Base-by-base conservation (phyloP, 2,797 vertebrate species). In the Momotus momota region DNA sequence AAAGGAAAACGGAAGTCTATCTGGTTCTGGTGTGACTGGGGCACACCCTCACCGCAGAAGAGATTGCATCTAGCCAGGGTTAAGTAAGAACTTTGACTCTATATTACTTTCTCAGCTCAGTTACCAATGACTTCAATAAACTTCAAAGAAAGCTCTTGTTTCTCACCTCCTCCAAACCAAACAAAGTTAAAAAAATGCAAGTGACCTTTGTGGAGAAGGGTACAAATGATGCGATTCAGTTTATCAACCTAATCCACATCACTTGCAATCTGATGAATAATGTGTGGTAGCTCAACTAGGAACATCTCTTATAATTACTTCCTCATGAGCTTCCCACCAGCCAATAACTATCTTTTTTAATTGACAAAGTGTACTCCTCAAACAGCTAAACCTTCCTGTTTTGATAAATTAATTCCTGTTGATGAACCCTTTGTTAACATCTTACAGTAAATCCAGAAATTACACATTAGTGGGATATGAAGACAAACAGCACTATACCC, bases 331-430 rank as follows among this genome's bases (percentile, higher is more conserved):
- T 88, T 79, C 45, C 40, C 48, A 85, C 12, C 51, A 84, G 46
- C 58, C 93, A 95, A 73, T 75, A 93, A 70, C 61, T 74, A 72
- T 91, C 91, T 69, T 38, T 66, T 48, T 69, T 71, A 92, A 96
- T 38, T 90, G 81, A 74, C 86, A 89, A 9, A 7, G 31, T 62
- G 13, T 35, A 94, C 31, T 66, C 64, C 69, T 86, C 79, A 62
- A 74, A 65, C 10, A 86, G 54, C 21, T 72, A 86, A 89, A 90
- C 6, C 22, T 74, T 88, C 55, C 31, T 41, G 5, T 69, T 92
- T 33, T 46, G 12, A 61, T n/a, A 69, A 81, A 88, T 20, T 51
- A 77, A 67, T 77, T 71, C 61, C 61, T 0, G 0, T n/a, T 71
- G 29, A 87, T 17, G 69, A 92, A 81, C 10, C 2, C 43, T 91